A percentile compares a stretch with the other conserved stretches of the same genome.
Evolutionary conservation across 2,797 vertebrate species (phyloP).

Genomic region (Eulemur coronatus): DNA sequence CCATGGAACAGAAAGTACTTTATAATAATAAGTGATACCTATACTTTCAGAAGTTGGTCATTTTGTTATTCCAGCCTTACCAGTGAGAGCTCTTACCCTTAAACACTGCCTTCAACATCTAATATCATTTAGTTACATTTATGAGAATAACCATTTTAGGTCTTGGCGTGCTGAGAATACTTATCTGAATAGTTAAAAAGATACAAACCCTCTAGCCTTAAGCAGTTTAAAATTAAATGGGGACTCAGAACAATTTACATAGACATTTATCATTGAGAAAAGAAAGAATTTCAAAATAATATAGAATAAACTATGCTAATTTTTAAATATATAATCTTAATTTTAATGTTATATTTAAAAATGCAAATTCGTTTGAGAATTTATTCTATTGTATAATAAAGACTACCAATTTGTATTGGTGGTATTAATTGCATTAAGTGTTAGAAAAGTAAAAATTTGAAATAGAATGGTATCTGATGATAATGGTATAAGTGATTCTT

Average conservation of each 20-base stretch:
- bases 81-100: neutral
- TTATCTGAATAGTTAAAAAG: neutral
- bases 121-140: neutral
- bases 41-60: neutral
- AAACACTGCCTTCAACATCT: neutral
- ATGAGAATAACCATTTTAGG: neutral
- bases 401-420: neutral
- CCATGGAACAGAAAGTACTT: neutral
- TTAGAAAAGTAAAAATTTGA: conserved; percentile 40
- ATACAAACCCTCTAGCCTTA: neutral
- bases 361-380: conserved; percentile 14
- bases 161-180: neutral
- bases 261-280: conserved; percentile 19
- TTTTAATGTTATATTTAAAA: neutral
- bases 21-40: neutral
- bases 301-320: neutral
- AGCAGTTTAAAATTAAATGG: neutral
- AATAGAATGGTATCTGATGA: neutral
- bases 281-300: neutral
- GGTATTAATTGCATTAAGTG: conserved; percentile 7
- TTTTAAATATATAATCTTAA: conserved; percentile 15
- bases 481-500: conserved; percentile 16
- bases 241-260: neutral
- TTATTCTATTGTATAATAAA: neutral
- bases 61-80: neutral